A percentile compares a stretch with the other conserved stretches of the same genome.
These are phyloP conservation scores for Pogona vitticeps DNA, from an alignment of 2,113 vertebrate genomes.

Conservation along the genomic window DNA sequence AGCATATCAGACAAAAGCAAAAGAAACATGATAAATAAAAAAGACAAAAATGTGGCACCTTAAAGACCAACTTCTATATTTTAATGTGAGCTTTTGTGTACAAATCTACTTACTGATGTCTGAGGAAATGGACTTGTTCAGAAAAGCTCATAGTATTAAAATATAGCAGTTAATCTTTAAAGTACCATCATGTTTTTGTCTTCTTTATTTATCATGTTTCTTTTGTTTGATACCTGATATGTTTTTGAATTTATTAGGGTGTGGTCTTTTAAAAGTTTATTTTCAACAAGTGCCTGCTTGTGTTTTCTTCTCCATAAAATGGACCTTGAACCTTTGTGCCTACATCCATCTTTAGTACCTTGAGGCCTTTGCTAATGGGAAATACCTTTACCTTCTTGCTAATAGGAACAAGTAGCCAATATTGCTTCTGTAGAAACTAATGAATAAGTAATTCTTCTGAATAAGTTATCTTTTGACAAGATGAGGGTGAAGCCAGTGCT, in stretches of 20 bases:
- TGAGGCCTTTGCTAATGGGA: background rate
- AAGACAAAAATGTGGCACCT: too few relatives aligned
- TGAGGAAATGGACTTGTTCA: too few relatives aligned
- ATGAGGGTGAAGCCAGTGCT: background rate
- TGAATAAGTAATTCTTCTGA: background rate
- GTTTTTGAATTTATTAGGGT: background rate
- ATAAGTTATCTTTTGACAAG: background rate
- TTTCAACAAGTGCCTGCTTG: background rate
- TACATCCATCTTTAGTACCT: background rate
- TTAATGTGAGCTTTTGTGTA: too few relatives aligned
- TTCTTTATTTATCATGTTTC: too few relatives aligned
- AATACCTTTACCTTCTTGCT: background rate
- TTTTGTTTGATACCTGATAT: too few relatives aligned
- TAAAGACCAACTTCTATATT: too few relatives aligned
- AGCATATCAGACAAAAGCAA: too few relatives aligned
- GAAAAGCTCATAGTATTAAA: too few relatives aligned
- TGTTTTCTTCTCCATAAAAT: background rate
- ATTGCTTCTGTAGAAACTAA: background rate
- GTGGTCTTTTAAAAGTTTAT: background rate
- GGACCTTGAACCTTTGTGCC: background rate
- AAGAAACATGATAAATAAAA: too few relatives aligned
- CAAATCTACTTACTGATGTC: too few relatives aligned
- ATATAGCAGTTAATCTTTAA: too few relatives aligned
- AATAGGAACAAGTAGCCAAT: background rate
- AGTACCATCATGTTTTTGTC: too few relatives aligned